Evolutionary conservation across 2,888 invertebrate species (phyloP).

Genomic region (Mesodorylaimus sp.): DNA sequence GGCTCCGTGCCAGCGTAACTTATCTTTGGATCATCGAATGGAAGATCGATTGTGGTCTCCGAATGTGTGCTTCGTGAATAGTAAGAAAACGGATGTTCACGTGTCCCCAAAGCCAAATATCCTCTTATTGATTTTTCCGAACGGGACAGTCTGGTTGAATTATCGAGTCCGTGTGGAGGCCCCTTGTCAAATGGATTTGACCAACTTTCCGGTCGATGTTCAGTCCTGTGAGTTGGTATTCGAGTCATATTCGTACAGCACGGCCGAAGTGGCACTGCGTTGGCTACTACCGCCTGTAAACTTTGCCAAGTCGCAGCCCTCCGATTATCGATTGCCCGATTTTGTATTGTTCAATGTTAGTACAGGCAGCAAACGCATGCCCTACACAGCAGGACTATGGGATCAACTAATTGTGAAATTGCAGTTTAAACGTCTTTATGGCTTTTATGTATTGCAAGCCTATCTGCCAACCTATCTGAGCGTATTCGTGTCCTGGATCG

Average conservation of each 20-base stretch:
- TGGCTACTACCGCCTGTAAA: slow-evolving; percentile 5
- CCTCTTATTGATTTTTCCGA: slow-evolving; percentile 5
- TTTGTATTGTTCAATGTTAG: slow-evolving; percentile 23
- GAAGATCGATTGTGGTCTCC: slow-evolving; percentile 8
- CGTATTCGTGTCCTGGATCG: slow-evolving; percentile 29
- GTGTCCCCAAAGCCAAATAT: slow-evolving; percentile 8
- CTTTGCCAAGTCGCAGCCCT: neutral
- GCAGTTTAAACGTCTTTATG: slow-evolving; percentile 20
- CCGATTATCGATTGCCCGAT: slow-evolving; percentile 14
- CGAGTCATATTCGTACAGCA: slow-evolving; percentile 29
- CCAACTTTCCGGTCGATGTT: slow-evolving; percentile 5
- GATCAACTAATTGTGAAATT: slow-evolving; percentile 28
- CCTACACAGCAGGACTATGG: slow-evolving; percentile 28
- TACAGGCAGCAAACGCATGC: slow-evolving; percentile 19
- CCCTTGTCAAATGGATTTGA: slow-evolving; percentile 8
- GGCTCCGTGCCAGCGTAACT: slow-evolving; percentile 4
- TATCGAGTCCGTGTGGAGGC: slow-evolving; percentile 9
- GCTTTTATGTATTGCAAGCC: slow-evolving; percentile 27
- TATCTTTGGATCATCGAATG: slow-evolving; percentile 6
- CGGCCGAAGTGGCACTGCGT: slow-evolving; percentile 17
- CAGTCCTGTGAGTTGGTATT: slow-evolving; percentile 6
- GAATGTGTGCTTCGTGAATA: slow-evolving; percentile 8
- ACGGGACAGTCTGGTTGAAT: slow-evolving; percentile 11
- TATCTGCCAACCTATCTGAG: slow-evolving; percentile 28
- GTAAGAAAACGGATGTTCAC: slow-evolving; percentile 8